These are phyloP conservation scores for Troides helena DNA, from an alignment of 2,888 invertebrate genomes.

Conservation along the genomic window DNA sequence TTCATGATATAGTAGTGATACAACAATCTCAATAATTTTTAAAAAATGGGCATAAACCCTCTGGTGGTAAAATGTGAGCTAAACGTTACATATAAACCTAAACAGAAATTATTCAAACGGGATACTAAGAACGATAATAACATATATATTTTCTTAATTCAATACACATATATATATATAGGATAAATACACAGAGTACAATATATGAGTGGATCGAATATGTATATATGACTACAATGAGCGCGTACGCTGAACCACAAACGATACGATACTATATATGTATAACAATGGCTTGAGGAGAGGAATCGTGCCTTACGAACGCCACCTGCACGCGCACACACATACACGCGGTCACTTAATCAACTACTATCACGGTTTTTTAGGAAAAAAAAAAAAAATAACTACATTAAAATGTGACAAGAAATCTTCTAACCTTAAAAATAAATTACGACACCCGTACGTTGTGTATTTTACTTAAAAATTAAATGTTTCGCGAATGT, in stretches of 20 bases:
- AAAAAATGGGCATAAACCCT: constrained; percentile 3
- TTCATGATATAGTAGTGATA: constrained; percentile 7
- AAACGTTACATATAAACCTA: constrained; percentile 4
- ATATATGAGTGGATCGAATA: constrained; percentile 47
- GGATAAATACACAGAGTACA: constrained; percentile 45
- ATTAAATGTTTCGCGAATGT: constrained; percentile 58
- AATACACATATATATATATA: constrained; percentile 29
- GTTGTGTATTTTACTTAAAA: constrained; percentile 69
- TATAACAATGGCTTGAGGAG: constrained; percentile 63
- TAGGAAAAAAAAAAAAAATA: constrained; percentile 61
- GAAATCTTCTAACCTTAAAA: constrained; percentile 77
- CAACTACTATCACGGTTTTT: constrained; percentile 79
- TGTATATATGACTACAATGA: constrained; percentile 50
- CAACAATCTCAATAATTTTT: constrained; percentile 12
- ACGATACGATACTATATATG: constrained; percentile 54
- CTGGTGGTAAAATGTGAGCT: constrained; percentile 21
- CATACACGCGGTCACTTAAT: constrained; percentile 68
- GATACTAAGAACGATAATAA: not conserved
- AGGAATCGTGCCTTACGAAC: constrained; percentile 73
- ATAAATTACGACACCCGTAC: constrained; percentile 73
- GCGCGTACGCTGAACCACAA: constrained; percentile 63
- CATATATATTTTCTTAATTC: constrained; percentile 20
- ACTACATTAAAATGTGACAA: constrained; percentile 68
- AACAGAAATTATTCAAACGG: not conserved
- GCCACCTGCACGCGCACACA: constrained; percentile 57